Evolutionary conservation across 2,797 vertebrate species (phyloP).

Genomic region (Sphenopsis melanotis): DNA sequence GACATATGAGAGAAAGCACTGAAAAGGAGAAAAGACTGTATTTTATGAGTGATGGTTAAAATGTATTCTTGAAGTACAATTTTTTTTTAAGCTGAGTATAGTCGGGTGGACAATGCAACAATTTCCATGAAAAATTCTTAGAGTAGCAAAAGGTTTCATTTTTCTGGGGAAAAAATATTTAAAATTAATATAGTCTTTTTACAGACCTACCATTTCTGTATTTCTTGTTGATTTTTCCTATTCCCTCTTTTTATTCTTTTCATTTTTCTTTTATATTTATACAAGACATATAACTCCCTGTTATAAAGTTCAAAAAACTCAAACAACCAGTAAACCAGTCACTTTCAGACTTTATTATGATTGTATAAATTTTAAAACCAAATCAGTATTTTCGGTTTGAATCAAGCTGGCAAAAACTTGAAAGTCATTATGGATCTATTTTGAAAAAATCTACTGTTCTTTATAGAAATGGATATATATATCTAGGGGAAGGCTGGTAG

Average conservation of each 20-base stretch:
- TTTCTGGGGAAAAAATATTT: not conserved
- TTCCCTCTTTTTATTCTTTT: too few relatives aligned
- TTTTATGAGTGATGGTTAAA: constrained; percentile 7
- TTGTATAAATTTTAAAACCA: not conserved
- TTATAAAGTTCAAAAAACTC: too few relatives aligned
- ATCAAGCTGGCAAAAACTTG: not conserved
- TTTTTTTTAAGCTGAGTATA: not conserved
- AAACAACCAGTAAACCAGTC: not conserved
- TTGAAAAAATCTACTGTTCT: not conserved
- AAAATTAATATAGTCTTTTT: too few relatives aligned
- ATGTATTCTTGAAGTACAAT: not conserved
- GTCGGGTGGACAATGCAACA: not conserved
- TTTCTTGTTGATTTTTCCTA: too few relatives aligned
- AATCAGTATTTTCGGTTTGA: not conserved
- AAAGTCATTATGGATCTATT: not conserved
- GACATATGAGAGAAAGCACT: not conserved
- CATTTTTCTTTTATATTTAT: too few relatives aligned
- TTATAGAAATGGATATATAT: not conserved
- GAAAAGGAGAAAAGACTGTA: not conserved
- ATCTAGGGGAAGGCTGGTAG: not conserved
- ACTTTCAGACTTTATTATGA: not conserved
- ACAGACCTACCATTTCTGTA: too few relatives aligned
- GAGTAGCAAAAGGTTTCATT: not conserved
- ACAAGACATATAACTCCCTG: too few relatives aligned
- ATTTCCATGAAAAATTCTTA: constrained; percentile 22